Evolutionary conservation across 2,797 vertebrate species (phyloP), one percentile per base, ranked within the genome.

Genomic region (Xenopus petersii): DNA sequence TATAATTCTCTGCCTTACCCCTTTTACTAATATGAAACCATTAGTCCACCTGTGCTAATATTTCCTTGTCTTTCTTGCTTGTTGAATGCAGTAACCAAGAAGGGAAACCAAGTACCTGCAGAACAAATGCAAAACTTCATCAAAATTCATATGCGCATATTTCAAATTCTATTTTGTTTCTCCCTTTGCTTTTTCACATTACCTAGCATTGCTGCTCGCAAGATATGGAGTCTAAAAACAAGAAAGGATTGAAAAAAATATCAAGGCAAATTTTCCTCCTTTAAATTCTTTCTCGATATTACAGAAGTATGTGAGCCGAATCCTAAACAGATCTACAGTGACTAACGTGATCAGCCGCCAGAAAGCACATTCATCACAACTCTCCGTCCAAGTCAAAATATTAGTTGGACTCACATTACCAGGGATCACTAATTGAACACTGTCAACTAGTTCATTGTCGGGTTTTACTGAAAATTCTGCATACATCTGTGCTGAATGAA

Each of bases 261-360:
- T 21, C 67, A 70, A 16, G 33, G 48, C 66, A 74, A 70, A 79
- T 49, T 70, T 64, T 51, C 54, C 71, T 78, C 67, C 70, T 79
- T 79, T 66, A 79, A 79, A 79, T 74, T 79, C 70, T 77, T 77
- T 63, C 67, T 79, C 71, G 71, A 79, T 79, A 79, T 74, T 70
- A 70, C 77, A 74, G 61, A 42, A 26, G 47, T 36, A n/a, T 70
- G 71, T 79, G 77, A 74, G 67, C 61, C 59, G 77, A 74, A 79
- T 79, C 48, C 33, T 62, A 74, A 79, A 36, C 51, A 74, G 76
- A 30, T 60, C 56, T 59, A 59, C 66, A 74, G 77, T 74, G 67
- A 74, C 71, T 79, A 61, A 79, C 56, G 42, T 55, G 71, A 74
- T 79, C 59, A 61, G 42, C 68, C 70, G 71, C 68, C 62, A 74